Base-by-base conservation (phyloP, 64 coral and sea anemone species). In the Cladopsammia gracilis region DNA sequence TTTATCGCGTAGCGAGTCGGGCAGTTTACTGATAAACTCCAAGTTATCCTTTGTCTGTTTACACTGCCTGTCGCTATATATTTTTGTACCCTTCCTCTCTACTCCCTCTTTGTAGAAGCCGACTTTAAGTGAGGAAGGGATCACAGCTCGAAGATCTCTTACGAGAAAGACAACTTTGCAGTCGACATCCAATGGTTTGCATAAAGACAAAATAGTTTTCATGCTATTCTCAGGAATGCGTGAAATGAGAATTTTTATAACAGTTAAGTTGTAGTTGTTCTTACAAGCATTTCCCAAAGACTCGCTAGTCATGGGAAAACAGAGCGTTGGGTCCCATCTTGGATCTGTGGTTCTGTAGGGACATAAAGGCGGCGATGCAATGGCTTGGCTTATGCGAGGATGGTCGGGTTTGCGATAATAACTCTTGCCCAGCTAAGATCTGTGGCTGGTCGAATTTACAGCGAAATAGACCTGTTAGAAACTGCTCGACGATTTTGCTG, bases 321-420 rank as follows among this genome's bases (percentile, higher is more conserved):
- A 82, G 6, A 13, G 52, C n/a, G 5, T 60, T 6, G 42, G 13
- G 4, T 15, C 25, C 78, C 78, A 82, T 82, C 52, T 24, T 20
- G 22, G 12, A 11, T 82, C 78, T 16, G 26, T 42, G 51, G 58
- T 42, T 1, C 58, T 18, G 54, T 34, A 59, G 1, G 52, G 53
- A 20, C 78, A 82, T 19, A 82, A 18, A 19, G 78, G 78, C 4
- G 78, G 78, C 43, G 78, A 82, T 6, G 48, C 52, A 9, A 82
- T 82, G 7, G 78, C 78, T 4, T 60, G 78, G 22, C 78, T 82
- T 5, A 82, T 24, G 5, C 52, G 78, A 4, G 78, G 78, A 10
- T 82, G 78, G 0, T 16, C 54, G 11, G 78, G 78, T 60, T 60
- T 64, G 8, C 78, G 78, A 51, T 82, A 82, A 45, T 60, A 82